Evolutionary conservation across 2,113 vertebrate species (phyloP).

Genomic region (Pontoporia blainvillei): DNA sequence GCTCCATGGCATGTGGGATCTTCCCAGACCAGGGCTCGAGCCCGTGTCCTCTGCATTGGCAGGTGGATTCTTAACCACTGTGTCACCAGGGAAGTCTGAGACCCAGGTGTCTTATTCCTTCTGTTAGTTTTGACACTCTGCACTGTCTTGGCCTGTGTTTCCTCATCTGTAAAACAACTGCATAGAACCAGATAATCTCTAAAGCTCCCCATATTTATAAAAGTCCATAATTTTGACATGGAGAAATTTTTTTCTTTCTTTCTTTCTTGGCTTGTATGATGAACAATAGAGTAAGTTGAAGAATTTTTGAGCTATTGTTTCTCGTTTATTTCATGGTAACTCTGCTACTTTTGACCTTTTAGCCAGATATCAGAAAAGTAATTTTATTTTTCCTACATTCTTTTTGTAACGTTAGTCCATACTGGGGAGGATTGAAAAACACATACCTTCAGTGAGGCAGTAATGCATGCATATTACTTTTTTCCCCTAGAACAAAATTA

Average conservation of each 20-base stretch:
- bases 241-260: not conserved
- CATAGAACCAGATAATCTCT: not conserved
- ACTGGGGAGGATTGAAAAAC: not conserved
- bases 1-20: too few relatives aligned
- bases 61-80: too few relatives aligned
- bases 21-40: too few relatives aligned
- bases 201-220: not conserved
- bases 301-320: not conserved
- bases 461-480: not conserved
- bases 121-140: not conserved
- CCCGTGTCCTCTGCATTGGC: too few relatives aligned
- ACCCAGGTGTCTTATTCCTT: not conserved
- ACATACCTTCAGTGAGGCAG: not conserved
- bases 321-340: not conserved
- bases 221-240: not conserved
- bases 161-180: not conserved
- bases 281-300: not conserved
- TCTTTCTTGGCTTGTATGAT: not conserved
- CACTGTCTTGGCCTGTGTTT: not conserved
- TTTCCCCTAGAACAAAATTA: conserved; percentile 3
- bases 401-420: not conserved
- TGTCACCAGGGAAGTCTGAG: too few relatives aligned
- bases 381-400: not conserved
- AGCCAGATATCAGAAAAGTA: not conserved
- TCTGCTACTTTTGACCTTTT: not conserved